Evolutionary conservation across 2,888 invertebrate species (phyloP).

Genomic region (Coecobrya sp.): DNA sequence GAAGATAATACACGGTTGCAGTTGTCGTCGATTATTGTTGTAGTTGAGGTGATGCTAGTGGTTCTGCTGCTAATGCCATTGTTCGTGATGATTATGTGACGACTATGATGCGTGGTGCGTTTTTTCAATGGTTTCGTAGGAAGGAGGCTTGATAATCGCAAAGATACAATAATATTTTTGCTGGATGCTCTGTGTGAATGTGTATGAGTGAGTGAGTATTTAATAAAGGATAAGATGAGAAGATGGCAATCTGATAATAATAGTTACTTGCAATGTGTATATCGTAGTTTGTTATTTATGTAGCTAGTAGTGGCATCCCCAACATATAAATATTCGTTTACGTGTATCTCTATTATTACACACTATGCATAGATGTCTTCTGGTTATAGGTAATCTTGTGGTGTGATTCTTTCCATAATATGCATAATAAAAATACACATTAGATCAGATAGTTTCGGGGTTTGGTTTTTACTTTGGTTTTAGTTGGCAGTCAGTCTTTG

Average conservation of each 20-base stretch:
- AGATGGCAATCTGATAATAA: slow-evolving; percentile 60
- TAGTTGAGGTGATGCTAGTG: slow-evolving; percentile 1
- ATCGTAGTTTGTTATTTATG: not conserved
- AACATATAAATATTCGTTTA: not conserved
- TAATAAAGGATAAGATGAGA: slow-evolving; percentile 22
- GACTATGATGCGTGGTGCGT: slow-evolving; percentile 29
- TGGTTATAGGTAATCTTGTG: not conserved
- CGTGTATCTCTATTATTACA: not conserved
- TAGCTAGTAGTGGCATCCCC: slow-evolving; percentile 22
- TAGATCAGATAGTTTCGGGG: slow-evolving; percentile 22
- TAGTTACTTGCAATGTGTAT: not conserved
- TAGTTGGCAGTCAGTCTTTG: not conserved
- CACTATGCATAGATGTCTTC: not conserved
- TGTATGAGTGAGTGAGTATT: slow-evolving; percentile 22
- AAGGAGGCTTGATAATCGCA: slow-evolving; percentile 7
- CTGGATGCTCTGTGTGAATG: slow-evolving; percentile 40
- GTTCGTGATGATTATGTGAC: slow-evolving; percentile 32
- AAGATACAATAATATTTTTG: slow-evolving; percentile 4
- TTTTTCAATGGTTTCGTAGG: not conserved
- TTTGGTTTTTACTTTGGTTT: slow-evolving; percentile 44
- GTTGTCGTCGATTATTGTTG: slow-evolving; percentile 19
- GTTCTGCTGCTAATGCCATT: not conserved
- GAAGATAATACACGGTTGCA: slow-evolving; percentile 50
- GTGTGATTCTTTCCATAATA: slow-evolving; percentile 54
- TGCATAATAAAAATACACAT: slow-evolving; percentile 54